Base-by-base conservation (phyloP, 2,113 vertebrate genomes). In the Xiphophorus maculatus region DNA sequence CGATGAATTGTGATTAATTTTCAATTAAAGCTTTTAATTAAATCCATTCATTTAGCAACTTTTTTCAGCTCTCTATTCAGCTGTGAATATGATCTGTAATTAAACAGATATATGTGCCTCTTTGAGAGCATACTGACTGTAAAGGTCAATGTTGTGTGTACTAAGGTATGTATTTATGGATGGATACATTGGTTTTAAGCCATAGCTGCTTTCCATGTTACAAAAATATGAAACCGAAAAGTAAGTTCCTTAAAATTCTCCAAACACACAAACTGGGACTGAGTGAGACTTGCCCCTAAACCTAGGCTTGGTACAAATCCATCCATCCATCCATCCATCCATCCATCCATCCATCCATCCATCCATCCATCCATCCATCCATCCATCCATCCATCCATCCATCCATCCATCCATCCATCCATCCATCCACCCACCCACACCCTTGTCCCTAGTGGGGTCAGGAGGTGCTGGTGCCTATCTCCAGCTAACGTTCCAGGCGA, bases 1-100 rank as follows among this genome's bases (percentile, higher is more conserved):
- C 76, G 77, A 32, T 75, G 80, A 78, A 71, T 80, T 75, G 76
- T 84, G 84, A 92, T 91, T 93, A 70, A 89, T 88, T 93, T 90
- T 88, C 76, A 85, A 90, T 90, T 91, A 89, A 87, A 86, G 64
- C 25, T 74, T 78, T 78, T 88, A 84, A 92, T 90, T 84, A 76
- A 88, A 85, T 54, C 44, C 29, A 61, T 81, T 89, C 66, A 83
- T 71, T 70, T 11, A 35, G 14, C 44, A 19, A 48, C 14, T 48
- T 48, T 48, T 48, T 48, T 48, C 44, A 19, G 44, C 5, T 19
- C 44, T 30, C 12, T 22, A 48, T 60, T 73, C 28, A 12, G 42
- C 76, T 61, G 27, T 40, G 66, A 17, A 17, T 48, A 15, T 48
- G 42, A n/a, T 35, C n/a, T 80, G 66, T 87, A 71, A 80, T 65